Evolutionary conservation across 2,888 invertebrate species (phyloP).

Genomic region (Aporophyla nigra): DNA sequence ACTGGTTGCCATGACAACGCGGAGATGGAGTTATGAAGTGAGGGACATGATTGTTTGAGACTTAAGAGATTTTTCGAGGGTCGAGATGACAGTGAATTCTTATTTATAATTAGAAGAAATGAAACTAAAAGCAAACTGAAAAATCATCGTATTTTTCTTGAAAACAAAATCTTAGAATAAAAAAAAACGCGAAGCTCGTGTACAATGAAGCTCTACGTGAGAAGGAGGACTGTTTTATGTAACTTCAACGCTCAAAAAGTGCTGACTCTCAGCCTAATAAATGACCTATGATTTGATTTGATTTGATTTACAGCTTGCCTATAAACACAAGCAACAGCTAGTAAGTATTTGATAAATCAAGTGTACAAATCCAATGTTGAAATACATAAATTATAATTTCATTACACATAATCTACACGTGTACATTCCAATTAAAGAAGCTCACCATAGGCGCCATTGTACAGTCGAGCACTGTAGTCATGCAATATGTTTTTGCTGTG

Average conservation of each 20-base stretch:
- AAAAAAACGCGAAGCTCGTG: no score
- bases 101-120: background rate
- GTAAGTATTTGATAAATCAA: constrained; percentile 33
- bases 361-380: constrained; percentile 20
- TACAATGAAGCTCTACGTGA: no score
- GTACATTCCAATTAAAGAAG: constrained; percentile 52
- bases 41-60: constrained; percentile 30
- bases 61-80: background rate
- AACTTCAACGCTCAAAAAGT: no score
- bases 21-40: constrained; percentile 30
- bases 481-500: constrained; percentile 66
- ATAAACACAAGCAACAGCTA: no score
- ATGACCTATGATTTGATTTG: no score
- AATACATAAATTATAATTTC: constrained; percentile 53
- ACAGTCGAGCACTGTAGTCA: constrained; percentile 54
- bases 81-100: constrained; percentile 1
- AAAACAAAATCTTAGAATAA: background rate
- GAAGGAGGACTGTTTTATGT: no score
- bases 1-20: constrained; percentile 79
- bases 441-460: constrained; percentile 52
- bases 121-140: background rate
- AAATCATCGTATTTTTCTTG: background rate
- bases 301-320: no score
- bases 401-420: constrained; percentile 44
- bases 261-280: no score